phyloP scores from a whole-genome alignment of 2,113 vertebrate species.

The Uropsilus gracilis region DNA sequence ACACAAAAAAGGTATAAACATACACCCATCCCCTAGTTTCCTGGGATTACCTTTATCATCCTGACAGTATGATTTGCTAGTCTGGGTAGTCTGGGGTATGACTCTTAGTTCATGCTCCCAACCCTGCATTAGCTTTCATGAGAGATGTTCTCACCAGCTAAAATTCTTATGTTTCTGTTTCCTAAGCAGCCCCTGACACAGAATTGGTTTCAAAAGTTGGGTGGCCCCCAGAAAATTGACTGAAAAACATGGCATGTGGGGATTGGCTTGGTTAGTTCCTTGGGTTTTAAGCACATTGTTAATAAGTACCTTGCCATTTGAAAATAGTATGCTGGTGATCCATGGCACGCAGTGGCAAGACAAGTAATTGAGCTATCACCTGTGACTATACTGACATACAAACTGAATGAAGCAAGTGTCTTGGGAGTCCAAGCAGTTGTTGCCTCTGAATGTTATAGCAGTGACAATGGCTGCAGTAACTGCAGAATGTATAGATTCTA shows the following conservation, averaged over 20 bases:
- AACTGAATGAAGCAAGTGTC: neutral
- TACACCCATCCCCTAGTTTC: too few relatives aligned
- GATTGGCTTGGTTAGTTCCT: neutral
- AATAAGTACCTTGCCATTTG: neutral
- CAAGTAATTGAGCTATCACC: neutral
- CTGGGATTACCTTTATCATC: too few relatives aligned
- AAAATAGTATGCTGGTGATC: neutral
- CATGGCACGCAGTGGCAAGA: neutral
- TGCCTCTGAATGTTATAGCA: neutral
- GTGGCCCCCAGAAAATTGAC: neutral
- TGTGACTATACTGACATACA: neutral
- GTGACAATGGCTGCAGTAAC: neutral
- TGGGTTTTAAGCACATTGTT: neutral
- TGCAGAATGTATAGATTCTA: neutral
- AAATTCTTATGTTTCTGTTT: too few relatives aligned
- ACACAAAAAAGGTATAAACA: too few relatives aligned
- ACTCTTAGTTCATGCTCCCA: too few relatives aligned
- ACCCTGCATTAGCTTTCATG: too few relatives aligned
- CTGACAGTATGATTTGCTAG: too few relatives aligned
- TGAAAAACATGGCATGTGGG: neutral
- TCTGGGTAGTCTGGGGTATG: too few relatives aligned
- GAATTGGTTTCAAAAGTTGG: neutral
- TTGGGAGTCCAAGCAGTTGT: neutral
- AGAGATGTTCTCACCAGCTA: too few relatives aligned
- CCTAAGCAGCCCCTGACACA: too few relatives aligned